phyloP scores from a whole-genome alignment of 1,140 invertebrate species.

The Agrypnia vestita region DNA sequence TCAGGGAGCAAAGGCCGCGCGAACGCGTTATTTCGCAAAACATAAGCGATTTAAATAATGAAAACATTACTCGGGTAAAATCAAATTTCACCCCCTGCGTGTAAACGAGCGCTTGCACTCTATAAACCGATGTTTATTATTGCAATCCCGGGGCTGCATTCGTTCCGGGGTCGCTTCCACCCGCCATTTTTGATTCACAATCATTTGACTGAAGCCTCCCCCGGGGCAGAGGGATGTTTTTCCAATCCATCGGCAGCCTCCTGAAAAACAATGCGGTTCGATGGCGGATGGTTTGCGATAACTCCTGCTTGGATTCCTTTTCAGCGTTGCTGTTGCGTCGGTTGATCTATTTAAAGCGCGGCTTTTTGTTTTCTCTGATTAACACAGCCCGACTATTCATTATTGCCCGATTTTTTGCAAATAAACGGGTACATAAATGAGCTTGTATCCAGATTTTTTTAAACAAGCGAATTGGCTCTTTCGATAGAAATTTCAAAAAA shows the following conservation, averaged over 20 bases:
- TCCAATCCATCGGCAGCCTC: slow-evolving; percentile 44
- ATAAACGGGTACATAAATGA: no score
- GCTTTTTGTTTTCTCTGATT: no score
- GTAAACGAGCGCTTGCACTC: neutral
- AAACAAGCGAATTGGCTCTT: no score
- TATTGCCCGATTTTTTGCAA: no score
- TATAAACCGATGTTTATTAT: slow-evolving; percentile 20
- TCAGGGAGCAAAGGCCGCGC: neutral
- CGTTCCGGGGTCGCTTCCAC: neutral
- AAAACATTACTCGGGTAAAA: neutral
- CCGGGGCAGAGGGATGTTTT: slow-evolving; percentile 19
- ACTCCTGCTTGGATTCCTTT: slow-evolving; percentile 17
- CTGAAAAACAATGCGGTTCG: slow-evolving; percentile 48
- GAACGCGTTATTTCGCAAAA: slow-evolving; percentile 5
- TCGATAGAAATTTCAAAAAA: no score
- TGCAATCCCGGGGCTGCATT: neutral
- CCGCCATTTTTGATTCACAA: neutral
- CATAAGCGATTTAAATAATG: slow-evolving; percentile 3
- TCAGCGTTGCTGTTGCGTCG: neutral
- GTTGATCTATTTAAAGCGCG: neutral
- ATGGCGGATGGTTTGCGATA: slow-evolving; percentile 43
- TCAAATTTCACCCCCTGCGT: neutral
- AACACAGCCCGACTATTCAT: no score
- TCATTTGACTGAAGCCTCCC: slow-evolving; percentile 25
- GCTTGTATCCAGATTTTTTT: no score